A percentile compares a stretch with the other conserved stretches of the same genome.
Evolutionary conservation across 1,140 invertebrate species (phyloP).

Genomic region (Eufriesea mexicana): DNA sequence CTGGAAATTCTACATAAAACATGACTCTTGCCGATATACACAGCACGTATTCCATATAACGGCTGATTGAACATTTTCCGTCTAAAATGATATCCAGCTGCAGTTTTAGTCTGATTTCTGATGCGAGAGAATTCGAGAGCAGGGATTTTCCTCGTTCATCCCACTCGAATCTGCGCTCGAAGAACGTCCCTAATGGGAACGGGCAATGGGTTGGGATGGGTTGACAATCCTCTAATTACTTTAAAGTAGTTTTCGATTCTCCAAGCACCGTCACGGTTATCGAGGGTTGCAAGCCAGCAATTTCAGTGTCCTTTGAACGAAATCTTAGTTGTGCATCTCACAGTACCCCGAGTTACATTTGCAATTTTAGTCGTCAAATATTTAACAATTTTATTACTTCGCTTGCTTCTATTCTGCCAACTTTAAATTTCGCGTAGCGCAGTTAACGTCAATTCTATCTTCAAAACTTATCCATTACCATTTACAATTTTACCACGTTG

Average conservation of each 20-base stretch:
- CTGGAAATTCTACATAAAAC: neutral
- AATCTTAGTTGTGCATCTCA: neutral
- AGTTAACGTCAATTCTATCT: no score
- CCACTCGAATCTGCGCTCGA: conserved; percentile 74
- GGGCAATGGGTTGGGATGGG: conserved; percentile 72
- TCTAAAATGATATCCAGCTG: conserved; percentile 44
- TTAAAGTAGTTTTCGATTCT: conserved; percentile 81
- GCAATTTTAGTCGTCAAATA: neutral
- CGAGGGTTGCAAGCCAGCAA: conserved; percentile 32
- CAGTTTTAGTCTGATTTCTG: conserved; percentile 53
- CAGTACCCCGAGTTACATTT: neutral
- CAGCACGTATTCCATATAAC: neutral
- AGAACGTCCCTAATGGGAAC: conserved; percentile 78
- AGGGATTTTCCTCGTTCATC: conserved; percentile 68
- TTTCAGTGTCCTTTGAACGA: conserved; percentile 25
- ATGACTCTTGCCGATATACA: neutral
- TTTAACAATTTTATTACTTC: no score
- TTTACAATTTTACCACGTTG: neutral
- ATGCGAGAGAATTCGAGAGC: conserved; percentile 51
- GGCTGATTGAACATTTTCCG: neutral
- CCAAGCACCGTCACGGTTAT: conserved; percentile 61
- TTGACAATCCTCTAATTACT: conserved; percentile 82
- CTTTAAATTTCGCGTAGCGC: neutral
- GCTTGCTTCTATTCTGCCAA: no score
- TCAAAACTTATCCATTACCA: no score